These are phyloP conservation scores for Acronicta alni DNA, from an alignment of 2,888 invertebrate species.

Conservation along the genomic window DNA sequence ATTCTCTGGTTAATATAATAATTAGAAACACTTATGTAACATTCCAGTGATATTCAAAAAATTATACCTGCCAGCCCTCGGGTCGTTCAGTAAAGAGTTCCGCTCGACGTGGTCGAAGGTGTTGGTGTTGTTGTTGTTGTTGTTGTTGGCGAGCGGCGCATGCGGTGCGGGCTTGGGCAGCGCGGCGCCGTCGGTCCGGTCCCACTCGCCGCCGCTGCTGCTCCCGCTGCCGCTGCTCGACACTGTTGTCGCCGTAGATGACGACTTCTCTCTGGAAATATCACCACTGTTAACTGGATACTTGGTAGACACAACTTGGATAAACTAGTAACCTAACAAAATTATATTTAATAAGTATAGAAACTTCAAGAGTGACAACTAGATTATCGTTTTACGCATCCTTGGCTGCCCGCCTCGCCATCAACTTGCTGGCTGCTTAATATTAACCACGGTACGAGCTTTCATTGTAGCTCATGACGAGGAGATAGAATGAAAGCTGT, in stretches of 20 bases:
- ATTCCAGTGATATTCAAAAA: no score
- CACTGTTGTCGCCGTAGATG: conserved; percentile 66
- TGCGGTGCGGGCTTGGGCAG: conserved; percentile 60
- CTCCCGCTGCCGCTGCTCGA: conserved; percentile 75
- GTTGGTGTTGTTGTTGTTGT: conserved; percentile 55
- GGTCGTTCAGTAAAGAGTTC: conserved; percentile 90
- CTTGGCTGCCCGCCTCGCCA: no score
- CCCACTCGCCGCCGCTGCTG: conserved; percentile 80
- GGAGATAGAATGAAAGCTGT: no score
- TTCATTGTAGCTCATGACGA: no score
- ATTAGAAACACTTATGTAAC: no score
- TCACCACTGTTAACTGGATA: neutral
- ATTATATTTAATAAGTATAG: no score
- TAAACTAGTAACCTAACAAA: no score
- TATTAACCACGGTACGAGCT: no score
- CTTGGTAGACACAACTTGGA: no score
- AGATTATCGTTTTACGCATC: neutral
- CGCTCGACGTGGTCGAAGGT: conserved; percentile 92
- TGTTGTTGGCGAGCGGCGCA: conserved; percentile 40
- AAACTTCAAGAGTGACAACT: no score
- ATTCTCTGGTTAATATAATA: no score
- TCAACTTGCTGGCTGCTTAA: no score
- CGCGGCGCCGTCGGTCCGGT: conserved; percentile 76
- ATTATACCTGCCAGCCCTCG: conserved; percentile 89
- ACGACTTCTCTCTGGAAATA: conserved; percentile 74